Percentiles rank a stretch among this genome's conserved stretches.
These are phyloP conservation scores for Chironomus riparius DNA, from an alignment of 2,888 invertebrate genomes.

Conservation along the genomic window DNA sequence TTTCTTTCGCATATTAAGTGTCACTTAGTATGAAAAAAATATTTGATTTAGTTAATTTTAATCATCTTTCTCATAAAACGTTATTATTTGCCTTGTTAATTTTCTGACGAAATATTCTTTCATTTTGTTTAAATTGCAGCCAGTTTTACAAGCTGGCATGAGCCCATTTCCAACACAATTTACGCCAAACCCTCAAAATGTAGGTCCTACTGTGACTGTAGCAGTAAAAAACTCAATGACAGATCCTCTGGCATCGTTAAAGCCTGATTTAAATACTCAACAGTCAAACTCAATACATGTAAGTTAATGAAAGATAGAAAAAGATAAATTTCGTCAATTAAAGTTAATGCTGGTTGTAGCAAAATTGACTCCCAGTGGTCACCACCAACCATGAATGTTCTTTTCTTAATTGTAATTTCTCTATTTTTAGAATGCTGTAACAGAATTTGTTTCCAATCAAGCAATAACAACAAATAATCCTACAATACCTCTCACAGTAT, in stretches of 20 bases:
- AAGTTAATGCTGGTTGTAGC: no score
- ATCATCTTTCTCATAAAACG: neutral
- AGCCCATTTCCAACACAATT: neutral
- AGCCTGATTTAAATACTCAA: slow-evolving; percentile 27
- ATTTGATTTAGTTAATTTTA: neutral
- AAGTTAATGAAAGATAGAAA: neutral
- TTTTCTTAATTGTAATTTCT: neutral
- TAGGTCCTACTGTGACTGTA: slow-evolving; percentile 34
- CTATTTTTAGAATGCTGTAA: neutral
- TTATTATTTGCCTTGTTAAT: no score
- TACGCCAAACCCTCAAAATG: neutral
- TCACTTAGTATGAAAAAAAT: no score
- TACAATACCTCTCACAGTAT: slow-evolving; percentile 24
- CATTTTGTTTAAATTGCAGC: neutral
- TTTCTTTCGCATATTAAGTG: no score
- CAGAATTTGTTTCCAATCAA: neutral
- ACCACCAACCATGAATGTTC: no score
- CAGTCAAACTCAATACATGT: slow-evolving; percentile 34
- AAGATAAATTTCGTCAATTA: no score
- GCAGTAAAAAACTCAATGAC: slow-evolving; percentile 28
- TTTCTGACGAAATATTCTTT: no score
- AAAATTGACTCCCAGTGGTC: no score
- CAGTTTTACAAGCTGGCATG: neutral
- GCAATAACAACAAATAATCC: slow-evolving; percentile 13
- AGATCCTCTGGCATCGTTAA: slow-evolving; percentile 15